Evolutionary conservation across 2,797 vertebrate species (phyloP).

Genomic region (Graptemys geographica): DNA sequence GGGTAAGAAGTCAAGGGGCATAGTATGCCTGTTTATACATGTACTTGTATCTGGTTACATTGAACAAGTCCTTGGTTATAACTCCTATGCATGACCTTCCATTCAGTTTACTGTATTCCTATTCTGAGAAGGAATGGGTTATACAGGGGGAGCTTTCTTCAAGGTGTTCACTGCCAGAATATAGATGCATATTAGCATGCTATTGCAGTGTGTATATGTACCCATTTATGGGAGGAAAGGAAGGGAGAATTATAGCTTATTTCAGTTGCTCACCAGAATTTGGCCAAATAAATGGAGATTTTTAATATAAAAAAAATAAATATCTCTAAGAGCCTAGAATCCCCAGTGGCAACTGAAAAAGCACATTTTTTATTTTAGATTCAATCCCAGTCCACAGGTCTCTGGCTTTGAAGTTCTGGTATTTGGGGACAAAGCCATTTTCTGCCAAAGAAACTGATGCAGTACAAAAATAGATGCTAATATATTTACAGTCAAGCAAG

Average conservation of each 20-base stretch:
- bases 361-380: not conserved
- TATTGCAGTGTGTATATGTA: not conserved
- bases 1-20: not conserved
- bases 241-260: not conserved
- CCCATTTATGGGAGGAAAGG: not conserved
- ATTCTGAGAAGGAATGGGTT: not conserved
- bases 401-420: not conserved
- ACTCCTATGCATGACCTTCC: fast-evolving
- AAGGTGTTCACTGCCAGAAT: not conserved
- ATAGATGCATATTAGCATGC: not conserved
- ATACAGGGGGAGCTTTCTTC: not conserved
- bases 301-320: not conserved
- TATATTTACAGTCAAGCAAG: not conserved
- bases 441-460: not conserved
- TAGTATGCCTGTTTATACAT: not conserved
- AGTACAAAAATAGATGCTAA: not conserved
- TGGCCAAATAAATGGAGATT: not conserved
- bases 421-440: not conserved
- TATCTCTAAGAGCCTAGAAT: not conserved
- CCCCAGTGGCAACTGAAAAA: not conserved
- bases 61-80: not conserved
- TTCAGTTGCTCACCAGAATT: not conserved
- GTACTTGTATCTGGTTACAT: not conserved
- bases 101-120: not conserved
- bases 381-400: not conserved